Conservation (phyloP, 2,888 invertebrate species). For the Nowickia ferox region DNA sequence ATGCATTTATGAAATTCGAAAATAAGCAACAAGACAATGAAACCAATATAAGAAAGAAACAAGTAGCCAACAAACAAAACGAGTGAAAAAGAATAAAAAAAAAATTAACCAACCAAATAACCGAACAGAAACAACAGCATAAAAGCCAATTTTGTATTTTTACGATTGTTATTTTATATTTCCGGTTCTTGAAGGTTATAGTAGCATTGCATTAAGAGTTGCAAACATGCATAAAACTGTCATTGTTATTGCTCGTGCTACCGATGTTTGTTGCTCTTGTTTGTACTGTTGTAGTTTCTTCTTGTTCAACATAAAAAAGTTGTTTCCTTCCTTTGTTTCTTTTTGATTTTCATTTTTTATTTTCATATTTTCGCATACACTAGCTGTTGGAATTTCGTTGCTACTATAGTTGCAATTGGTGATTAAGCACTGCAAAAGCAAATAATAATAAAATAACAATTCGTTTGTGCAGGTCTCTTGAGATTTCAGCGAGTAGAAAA, state of each 20-base stretch:
- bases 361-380: conserved; percentile 14
- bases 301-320: conserved; percentile 54
- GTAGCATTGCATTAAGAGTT: conserved; percentile 73
- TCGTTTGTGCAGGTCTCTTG: not conserved
- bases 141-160: conserved; percentile 76
- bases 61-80: conserved; percentile 42
- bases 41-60: conserved; percentile 20
- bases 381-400: conserved; percentile 5
- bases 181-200: conserved; percentile 75
- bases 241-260: conserved; percentile 69
- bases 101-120: conserved; percentile 69
- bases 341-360: conserved; percentile 25
- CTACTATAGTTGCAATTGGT: conserved; percentile 19
- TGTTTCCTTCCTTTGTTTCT: conserved; percentile 65
- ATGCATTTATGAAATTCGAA: not conserved
- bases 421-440: not conserved
- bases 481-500: not conserved
- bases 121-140: conserved; percentile 71
- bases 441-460: not conserved
- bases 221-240: conserved; percentile 75
- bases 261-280: conserved; percentile 49
- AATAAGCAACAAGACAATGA: conserved; percentile 44
- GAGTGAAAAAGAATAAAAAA: conserved; percentile 13
- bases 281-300: conserved; percentile 51
- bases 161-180: conserved; percentile 76